Base-by-base conservation (phyloP, 2,888 invertebrate genomes). In the Rosalia funebris region DNA sequence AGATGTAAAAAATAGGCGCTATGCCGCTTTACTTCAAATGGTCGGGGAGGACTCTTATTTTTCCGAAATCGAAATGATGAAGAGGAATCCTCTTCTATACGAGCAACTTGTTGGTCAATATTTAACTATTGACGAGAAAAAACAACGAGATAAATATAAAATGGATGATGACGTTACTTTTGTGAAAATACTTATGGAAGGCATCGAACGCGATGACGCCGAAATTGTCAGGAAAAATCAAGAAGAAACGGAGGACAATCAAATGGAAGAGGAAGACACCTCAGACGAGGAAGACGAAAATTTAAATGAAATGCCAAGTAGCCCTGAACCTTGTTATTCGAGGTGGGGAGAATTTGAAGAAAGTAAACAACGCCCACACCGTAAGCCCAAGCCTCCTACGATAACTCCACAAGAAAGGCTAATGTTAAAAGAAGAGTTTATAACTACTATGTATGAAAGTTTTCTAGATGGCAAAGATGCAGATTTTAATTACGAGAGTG, bases 1-100 rank as follows among this genome's bases (percentile, higher is more conserved):
- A 82, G 82, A 65, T 83, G 81, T 90, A 0, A 90, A 90, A 79
- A 96, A 96, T 78, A 84, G 95, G 68, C 84, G 96, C 36, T 96
- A 88, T 76, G 88, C 89, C 74, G 96, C 95, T 1, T 82, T 96
- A 75, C 87, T 91, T 72, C 85, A 88, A 72, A 80, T 96, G 66
- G 83, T 91, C 34, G 82, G 85, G 48, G 86, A 89, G 65, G 85
- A 87, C 69, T 84, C 85, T 17, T 97, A 96, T 81, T 98, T 98
- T 75, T 91, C 91, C 77, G 96, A 97, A 79, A 88, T 88, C 61
- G 92, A 95, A 84, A 98, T 98, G 97, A 93, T 95, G 88, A 89
- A 88, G 69, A 83, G 98, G 60, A 93, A 95, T 79, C 98, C 97
- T 0, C 83, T 93, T 52, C 81, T 97, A 0, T 98, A 94, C 82